Conservation (phyloP, 2,888 invertebrate species). For the Chrysina gloriosa region DNA sequence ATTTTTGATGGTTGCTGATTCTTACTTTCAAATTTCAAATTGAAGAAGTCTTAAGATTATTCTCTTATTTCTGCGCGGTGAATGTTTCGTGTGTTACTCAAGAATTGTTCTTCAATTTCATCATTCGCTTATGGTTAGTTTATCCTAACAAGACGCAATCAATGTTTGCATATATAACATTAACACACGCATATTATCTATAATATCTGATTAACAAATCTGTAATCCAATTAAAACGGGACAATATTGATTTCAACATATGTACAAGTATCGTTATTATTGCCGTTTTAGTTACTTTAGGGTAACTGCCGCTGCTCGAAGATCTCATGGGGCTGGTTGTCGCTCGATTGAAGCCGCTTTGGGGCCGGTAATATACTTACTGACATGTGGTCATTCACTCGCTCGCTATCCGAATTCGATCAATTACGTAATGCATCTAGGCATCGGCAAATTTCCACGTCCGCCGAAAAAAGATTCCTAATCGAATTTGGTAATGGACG, state of each 20-base stretch:
- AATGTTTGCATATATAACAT: too few species aligned
- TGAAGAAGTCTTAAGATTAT: too few species aligned
- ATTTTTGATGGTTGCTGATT: too few species aligned
- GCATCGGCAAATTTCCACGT: slow-evolving; percentile 7
- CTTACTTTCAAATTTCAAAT: too few species aligned
- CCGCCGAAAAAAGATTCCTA: background rate
- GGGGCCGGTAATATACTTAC: slow-evolving; percentile 63
- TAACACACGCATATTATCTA: too few species aligned
- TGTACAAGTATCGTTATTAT: slow-evolving; percentile 44
- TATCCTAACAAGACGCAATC: too few species aligned
- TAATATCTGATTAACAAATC: too few species aligned
- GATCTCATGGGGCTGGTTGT: slow-evolving; percentile 61
- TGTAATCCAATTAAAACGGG: slow-evolving; percentile 37
- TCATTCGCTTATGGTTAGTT: too few species aligned
- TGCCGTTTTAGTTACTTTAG: slow-evolving; percentile 39
- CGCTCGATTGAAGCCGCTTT: slow-evolving; percentile 65
- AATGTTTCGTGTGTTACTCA: too few species aligned
- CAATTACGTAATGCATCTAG: slow-evolving; percentile 40
- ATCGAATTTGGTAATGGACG: background rate
- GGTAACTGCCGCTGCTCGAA: slow-evolving; percentile 49
- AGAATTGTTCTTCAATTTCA: too few species aligned
- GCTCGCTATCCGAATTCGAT: slow-evolving; percentile 40
- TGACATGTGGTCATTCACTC: slow-evolving; percentile 59
- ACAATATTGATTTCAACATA: slow-evolving; percentile 36
- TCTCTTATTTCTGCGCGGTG: too few species aligned